Evolutionary conservation across 2,797 vertebrate genomes (phyloP).

Genomic region (Labroides dimidiatus): DNA sequence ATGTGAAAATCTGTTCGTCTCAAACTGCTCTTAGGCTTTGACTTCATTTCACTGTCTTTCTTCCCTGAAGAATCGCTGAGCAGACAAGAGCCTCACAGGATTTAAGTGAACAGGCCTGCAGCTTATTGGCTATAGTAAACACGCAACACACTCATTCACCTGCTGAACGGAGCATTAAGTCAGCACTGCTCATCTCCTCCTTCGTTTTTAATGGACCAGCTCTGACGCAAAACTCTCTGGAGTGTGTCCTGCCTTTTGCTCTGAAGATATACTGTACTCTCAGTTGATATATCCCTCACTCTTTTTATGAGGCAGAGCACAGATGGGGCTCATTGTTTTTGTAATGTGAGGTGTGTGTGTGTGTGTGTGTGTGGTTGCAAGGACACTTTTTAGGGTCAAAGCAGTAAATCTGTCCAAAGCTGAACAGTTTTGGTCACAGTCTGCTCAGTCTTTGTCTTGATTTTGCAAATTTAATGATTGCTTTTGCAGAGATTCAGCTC

Average conservation of each 20-base stretch:
- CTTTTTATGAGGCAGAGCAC: conserved; percentile 24
- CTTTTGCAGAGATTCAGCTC: neutral
- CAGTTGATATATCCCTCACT: conserved; percentile 29
- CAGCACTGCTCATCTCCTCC: conserved; percentile 27
- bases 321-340: conserved; percentile 46
- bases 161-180: conserved; percentile 36
- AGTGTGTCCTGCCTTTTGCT: conserved; percentile 41
- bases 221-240: conserved; percentile 47
- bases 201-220: conserved; percentile 44
- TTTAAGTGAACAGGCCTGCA: conserved; percentile 50
- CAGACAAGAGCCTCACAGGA: conserved; percentile 42
- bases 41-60: conserved; percentile 39
- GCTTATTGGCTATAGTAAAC: conserved; percentile 64
- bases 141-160: conserved; percentile 55
- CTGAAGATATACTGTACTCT: conserved; percentile 50
- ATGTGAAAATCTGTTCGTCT: conserved; percentile 36
- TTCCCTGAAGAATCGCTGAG: conserved; percentile 33
- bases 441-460: neutral
- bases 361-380: conserved; percentile 20
- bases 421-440: neutral
- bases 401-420: conserved; percentile 2
- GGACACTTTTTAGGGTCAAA: conserved; percentile 19
- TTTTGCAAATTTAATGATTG: conserved; percentile 2
- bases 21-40: conserved; percentile 18
- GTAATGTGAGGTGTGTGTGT: conserved; percentile 2